Evolutionary conservation across 2,888 invertebrate species (phyloP), one percentile per base, ranked within the genome.

Genomic region (Hedychridium roseum): DNA sequence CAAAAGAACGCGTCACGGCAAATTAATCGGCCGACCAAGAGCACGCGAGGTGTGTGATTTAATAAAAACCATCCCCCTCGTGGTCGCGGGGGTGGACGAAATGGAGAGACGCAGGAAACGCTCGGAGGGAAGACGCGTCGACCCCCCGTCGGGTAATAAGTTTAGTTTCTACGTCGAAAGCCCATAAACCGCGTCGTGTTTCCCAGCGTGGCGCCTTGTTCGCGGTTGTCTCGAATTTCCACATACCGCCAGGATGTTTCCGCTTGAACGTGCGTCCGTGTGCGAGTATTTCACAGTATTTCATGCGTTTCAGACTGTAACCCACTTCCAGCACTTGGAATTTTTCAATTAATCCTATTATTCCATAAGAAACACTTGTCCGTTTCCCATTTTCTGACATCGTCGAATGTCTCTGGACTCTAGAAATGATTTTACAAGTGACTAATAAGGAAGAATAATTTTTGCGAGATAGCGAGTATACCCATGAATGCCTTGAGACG

Each of bases 101-200:
- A 37, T n/a, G 16, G 6, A 23, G 40, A 18, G 12, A 23, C 23
- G 34, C 34, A 43, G 34, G 37, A 37, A 45, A 31, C 30, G 23
- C 28, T 36, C 17, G 17, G 16, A 35, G 28, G 26, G 21, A 16
- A 15, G 46, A 35, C 27, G 42, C 41, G 43, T 46, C 45, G 51
- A 42, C 50, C 67, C 55, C 72, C 70, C 60, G 63, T 52, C 42
- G 74, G 46, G 76, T 76, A 78, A 78, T 77, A 76, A 76, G 77
- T 76, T 78, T 78, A 76, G 75, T 75, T 76, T 73, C 75, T 66
- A 67, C 68, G 71, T 65, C 61, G 72, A 73, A 71, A 73, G 47
- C 45, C 70, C 73, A 74, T 78, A 77, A 78, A 78, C 68, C 71
- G 68, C 64, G 64, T 61, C 64, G 62, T 53, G 39, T 57, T 35